Evolutionary conservation across 2,888 invertebrate species (phyloP).

Genomic region (Drosophila stalkeri): DNA sequence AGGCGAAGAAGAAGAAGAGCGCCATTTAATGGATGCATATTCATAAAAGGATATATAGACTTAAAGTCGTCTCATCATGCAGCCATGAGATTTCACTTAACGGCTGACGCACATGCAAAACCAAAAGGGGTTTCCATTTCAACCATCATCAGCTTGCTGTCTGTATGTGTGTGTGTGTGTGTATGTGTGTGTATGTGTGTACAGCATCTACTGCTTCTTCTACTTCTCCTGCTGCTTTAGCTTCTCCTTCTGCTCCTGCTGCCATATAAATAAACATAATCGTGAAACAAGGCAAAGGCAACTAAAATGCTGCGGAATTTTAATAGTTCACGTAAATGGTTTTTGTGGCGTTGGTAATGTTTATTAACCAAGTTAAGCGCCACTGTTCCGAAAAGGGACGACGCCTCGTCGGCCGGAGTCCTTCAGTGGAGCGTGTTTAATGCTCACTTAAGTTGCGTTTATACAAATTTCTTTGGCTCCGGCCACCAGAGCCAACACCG

Average conservation of each 20-base stretch:
- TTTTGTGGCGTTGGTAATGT: conserved; percentile 78
- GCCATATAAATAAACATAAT: conserved; percentile 75
- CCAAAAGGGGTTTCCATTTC: conserved; percentile 39
- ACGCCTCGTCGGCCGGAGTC: conserved; percentile 38
- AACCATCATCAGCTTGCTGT: conserved; percentile 1
- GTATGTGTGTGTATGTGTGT: conserved; percentile 5
- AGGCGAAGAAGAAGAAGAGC: neutral
- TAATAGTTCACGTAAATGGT: conserved; percentile 78
- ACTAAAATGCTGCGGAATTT: conserved; percentile 75
- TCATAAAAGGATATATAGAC: conserved; percentile 46
- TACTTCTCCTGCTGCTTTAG: neutral
- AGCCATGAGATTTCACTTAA: conserved; percentile 64
- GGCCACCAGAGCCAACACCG: conserved; percentile 5
- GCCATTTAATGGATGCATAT: conserved; percentile 38
- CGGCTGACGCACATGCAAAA: conserved; percentile 52
- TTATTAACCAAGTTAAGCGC: conserved; percentile 77
- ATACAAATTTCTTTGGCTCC: conserved; percentile 72
- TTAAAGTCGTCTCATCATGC: conserved; percentile 48
- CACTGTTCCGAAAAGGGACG: conserved; percentile 39
- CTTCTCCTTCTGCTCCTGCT: neutral
- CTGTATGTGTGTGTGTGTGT: conserved; percentile 4
- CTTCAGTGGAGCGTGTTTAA: conserved; percentile 75
- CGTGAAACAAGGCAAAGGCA: conserved; percentile 63
- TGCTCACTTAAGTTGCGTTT: conserved; percentile 79
- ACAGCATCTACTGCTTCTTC: neutral